A percentile compares a stretch with the other conserved stretches of the same genome.
Evolutionary conservation across 2,888 invertebrate species (phyloP).

Genomic region (Zhuqinia jingwanae): DNA sequence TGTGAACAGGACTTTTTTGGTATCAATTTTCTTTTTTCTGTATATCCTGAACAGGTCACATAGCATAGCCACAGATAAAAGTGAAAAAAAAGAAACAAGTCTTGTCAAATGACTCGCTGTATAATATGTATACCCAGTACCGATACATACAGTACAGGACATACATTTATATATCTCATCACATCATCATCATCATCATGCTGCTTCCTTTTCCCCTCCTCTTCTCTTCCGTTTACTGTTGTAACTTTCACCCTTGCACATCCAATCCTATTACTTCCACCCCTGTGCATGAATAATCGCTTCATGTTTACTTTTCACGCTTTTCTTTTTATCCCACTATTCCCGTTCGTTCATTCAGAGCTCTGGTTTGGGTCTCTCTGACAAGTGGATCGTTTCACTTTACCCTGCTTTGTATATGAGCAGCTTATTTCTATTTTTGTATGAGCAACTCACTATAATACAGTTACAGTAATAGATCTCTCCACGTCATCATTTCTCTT

Average conservation of each 20-base stretch:
- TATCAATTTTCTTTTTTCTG: constrained; percentile 13
- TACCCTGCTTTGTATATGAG: background rate
- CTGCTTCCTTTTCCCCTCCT: constrained; percentile 30
- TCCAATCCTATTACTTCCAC: constrained; percentile 75
- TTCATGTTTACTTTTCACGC: constrained; percentile 74
- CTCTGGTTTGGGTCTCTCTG: too few relatives aligned
- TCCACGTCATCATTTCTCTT: constrained; percentile 37
- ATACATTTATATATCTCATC: too few relatives aligned
- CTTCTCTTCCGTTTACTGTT: constrained; percentile 61
- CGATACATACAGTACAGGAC: too few relatives aligned
- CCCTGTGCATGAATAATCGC: constrained; percentile 73
- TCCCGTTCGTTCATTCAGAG: background rate
- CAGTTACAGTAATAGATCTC: constrained; percentile 52
- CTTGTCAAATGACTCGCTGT: background rate
- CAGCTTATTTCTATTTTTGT: background rate
- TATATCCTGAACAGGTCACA: background rate
- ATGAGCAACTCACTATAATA: background rate
- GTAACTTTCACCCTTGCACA: constrained; percentile 72
- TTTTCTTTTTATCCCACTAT: constrained; percentile 44
- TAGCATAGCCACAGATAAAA: constrained; percentile 53
- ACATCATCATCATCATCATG: too few relatives aligned
- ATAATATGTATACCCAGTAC: too few relatives aligned
- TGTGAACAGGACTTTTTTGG: too few relatives aligned
- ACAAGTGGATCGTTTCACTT: constrained; percentile 53
- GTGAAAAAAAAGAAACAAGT: background rate